Evolutionary conservation across 2,888 invertebrate genomes (phyloP), one percentile per base, ranked within the genome.

Genomic region (Drosophila prolongata): DNA sequence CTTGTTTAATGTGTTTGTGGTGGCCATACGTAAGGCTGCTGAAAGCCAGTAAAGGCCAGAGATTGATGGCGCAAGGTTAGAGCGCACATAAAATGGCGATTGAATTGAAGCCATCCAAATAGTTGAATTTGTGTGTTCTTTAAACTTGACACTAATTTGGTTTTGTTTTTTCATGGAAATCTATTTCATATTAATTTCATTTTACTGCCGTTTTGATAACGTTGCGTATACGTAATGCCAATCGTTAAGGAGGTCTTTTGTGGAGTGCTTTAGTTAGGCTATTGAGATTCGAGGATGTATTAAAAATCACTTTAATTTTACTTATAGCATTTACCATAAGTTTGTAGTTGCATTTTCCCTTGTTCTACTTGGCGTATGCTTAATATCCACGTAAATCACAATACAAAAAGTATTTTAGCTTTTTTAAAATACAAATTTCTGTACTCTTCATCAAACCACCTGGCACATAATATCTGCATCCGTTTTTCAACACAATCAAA

Each of bases 311-410:
- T 46, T 5, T 4, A 4, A 30, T 38, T 5, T 14, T 11, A n/a
- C 0, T 3, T 16, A 19, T n/a, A 3, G 13, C 14, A 6, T 1
- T 14, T 13, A 0, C 62, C 75, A 80, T 77, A 79, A 72, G 77
- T 78, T 71, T 77, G 64, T 68, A 30, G 6, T 8, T 0, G 30
- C 30, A 8, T 30, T 8, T 75, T 53, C 73, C 78, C 71, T 79
- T 76, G 6, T 77, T 77, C 77, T 76, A 84, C 86, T 74, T 71
- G 77, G 79, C 84, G 79, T 84, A 80, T 86, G 76, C 80, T 76
- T 83, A 81, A 79, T 77, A 74, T 47, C 9, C 2, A 1, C 3
- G 0, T 1, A 27, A 1, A 27, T 1, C 9, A 24, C 13, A 13
- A 9, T 8, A 24, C 35, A 30, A 10, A 27, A 46, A n/a, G 0